Conservation (phyloP, 2,113 vertebrate species). For the Strix uralensis region DNA sequence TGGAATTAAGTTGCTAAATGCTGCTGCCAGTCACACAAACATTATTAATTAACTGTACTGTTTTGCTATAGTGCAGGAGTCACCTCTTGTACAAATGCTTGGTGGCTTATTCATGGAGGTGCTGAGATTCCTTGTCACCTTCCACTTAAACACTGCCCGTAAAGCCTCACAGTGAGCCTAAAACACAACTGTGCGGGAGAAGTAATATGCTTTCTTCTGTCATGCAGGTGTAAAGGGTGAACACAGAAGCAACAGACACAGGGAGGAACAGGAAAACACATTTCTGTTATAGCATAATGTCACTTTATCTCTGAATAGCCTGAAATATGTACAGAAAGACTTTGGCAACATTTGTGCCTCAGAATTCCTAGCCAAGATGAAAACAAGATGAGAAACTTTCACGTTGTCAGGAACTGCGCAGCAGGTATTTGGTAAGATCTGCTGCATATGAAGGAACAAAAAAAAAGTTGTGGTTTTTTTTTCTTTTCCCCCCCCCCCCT, state of each 20-base stretch:
- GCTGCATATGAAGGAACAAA: not conserved
- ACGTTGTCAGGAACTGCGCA: not conserved
- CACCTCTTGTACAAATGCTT: not conserved
- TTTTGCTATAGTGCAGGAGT: not conserved
- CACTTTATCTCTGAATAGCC: not conserved
- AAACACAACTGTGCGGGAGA: not conserved
- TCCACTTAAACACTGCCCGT: not conserved
- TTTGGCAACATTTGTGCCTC: not conserved
- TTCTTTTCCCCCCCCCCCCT: fast-evolving
- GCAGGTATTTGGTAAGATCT: not conserved
- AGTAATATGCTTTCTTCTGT: not conserved
- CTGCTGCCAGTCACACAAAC: not conserved
- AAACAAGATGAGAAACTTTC: not conserved
- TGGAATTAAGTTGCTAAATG: not conserved
- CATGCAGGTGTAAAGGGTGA: not conserved
- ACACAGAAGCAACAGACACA: not conserved
- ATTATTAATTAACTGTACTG: not conserved
- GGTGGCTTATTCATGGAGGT: not conserved
- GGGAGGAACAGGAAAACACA: not conserved
- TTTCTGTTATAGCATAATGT: not conserved
- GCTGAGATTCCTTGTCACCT: not conserved
- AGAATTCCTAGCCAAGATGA: not conserved
- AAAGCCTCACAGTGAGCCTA: not conserved
- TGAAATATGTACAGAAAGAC: not conserved
- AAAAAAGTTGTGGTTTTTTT: not conserved